Evolutionary conservation across 2,797 vertebrate genomes (phyloP).

Genomic region (Hemitrygon akajei): DNA sequence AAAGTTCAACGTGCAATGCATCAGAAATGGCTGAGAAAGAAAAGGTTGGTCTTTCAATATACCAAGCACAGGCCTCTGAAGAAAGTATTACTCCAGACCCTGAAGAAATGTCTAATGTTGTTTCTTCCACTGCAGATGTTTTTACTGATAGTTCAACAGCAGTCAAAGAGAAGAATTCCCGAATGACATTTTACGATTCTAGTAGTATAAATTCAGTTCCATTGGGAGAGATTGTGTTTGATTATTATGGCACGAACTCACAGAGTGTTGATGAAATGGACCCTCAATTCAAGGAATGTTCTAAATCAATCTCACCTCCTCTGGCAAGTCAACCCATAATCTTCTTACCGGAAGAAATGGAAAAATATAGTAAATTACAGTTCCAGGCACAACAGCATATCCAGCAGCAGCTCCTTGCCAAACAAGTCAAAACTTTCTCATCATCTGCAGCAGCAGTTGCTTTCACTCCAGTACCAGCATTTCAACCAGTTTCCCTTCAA

Average conservation of each 20-base stretch:
- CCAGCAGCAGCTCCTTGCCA: constrained; percentile 81
- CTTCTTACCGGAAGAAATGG: constrained; percentile 89
- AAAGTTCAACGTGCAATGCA: constrained; percentile 48
- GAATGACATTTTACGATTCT: constrained; percentile 46
- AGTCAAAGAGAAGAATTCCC: constrained; percentile 58
- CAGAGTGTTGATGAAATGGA: constrained; percentile 51
- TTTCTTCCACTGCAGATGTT: constrained; percentile 52
- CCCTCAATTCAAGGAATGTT: constrained; percentile 48
- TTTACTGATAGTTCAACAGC: constrained; percentile 53
- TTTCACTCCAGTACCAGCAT: constrained; percentile 55
- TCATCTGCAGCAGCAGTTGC: constrained; percentile 53
- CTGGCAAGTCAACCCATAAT: constrained; percentile 71
- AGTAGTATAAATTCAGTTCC: constrained; percentile 45
- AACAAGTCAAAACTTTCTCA: constrained; percentile 60
- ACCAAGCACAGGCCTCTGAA: constrained; percentile 52
- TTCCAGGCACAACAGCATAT: constrained; percentile 91
- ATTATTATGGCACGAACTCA: constrained; percentile 50
- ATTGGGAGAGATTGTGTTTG: constrained; percentile 49
- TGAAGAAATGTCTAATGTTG: constrained; percentile 58
- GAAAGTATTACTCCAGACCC: constrained; percentile 54
- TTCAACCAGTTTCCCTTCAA: constrained; percentile 53
- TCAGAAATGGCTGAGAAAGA: constrained; percentile 55
- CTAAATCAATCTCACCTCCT: constrained; percentile 58
- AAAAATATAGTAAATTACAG: constrained; percentile 88
- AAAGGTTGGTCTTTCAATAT: constrained; percentile 46